Conservation (phyloP, 2,113 vertebrate species). For the Phrynosoma blainvillii region DNA sequence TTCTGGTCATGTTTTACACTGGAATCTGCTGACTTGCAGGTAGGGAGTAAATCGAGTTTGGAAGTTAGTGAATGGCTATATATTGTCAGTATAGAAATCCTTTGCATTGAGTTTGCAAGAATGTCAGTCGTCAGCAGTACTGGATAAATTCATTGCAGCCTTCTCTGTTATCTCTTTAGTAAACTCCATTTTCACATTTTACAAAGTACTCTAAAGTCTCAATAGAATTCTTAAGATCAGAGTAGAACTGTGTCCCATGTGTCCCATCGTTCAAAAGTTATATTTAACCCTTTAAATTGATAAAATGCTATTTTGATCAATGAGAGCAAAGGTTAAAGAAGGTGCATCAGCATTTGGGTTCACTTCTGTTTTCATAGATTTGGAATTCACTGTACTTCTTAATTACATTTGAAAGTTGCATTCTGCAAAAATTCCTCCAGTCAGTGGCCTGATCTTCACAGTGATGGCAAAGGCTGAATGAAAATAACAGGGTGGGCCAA, state of each 20-base stretch:
- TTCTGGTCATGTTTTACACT: constrained; percentile 37
- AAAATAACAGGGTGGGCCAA: constrained; percentile 61
- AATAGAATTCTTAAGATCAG: constrained; percentile 47
- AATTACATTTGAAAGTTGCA: constrained; percentile 55
- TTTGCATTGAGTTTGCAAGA: constrained; percentile 31
- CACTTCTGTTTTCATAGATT: constrained; percentile 28
- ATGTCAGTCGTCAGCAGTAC: constrained; percentile 54
- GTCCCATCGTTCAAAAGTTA: constrained; percentile 31
- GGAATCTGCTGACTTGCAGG: constrained; percentile 45
- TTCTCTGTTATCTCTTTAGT: constrained; percentile 56
- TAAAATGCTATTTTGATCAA: constrained; percentile 23
- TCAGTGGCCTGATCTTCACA: constrained; percentile 39
- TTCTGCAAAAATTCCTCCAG: constrained; percentile 45
- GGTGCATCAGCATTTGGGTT: constrained; percentile 21
- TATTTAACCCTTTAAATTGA: constrained; percentile 5
- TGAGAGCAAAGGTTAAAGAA: constrained; percentile 41
- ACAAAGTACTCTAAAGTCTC: constrained; percentile 36
- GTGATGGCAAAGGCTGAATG: constrained; percentile 52
- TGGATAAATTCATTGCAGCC: constrained; percentile 57
- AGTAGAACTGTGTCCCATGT: constrained; percentile 42
- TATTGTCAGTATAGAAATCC: constrained; percentile 45
- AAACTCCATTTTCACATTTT: constrained; percentile 50
- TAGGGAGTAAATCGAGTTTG: constrained; percentile 57
- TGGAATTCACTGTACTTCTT: constrained; percentile 49
- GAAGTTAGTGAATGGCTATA: constrained; percentile 58